phyloP scores from a whole-genome alignment of 2,888 invertebrate species.

The Parnassius smintheus region DNA sequence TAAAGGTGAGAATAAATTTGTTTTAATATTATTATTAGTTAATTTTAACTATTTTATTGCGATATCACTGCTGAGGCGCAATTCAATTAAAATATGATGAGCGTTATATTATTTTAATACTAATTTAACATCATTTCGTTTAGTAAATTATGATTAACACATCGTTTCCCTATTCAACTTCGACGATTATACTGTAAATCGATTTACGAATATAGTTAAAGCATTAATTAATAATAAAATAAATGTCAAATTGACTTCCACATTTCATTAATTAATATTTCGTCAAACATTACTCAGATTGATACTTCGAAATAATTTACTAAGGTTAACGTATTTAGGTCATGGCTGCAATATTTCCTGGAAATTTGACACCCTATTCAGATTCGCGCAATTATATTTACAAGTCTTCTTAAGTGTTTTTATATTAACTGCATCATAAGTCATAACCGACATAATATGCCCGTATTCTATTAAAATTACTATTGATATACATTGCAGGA shows the following conservation, averaged over 20 bases:
- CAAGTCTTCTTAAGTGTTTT: conserved; percentile 12
- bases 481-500: conserved; percentile 12
- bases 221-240: conserved; percentile 11
- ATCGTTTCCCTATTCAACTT: conserved; percentile 18
- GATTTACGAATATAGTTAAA: conserved; percentile 15
- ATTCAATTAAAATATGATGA: conserved; percentile 18
- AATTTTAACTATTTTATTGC: conserved; percentile 17
- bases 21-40: conserved; percentile 1
- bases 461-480: conserved; percentile 18
- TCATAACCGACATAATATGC: conserved; percentile 1
- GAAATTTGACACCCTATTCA: conserved; percentile 16
- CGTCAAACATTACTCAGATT: conserved; percentile 2
- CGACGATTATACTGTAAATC: conserved; percentile 20
- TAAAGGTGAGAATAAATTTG: conserved; percentile 16
- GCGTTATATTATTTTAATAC: conserved; percentile 6
- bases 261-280: conserved; percentile 12
- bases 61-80: conserved; percentile 25
- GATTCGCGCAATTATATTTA: conserved; percentile 1
- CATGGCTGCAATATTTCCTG: conserved; percentile 15
- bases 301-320: not conserved
- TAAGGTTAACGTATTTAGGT: conserved; percentile 13
- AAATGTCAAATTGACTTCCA: conserved; percentile 15
- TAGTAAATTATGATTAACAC: conserved; percentile 9
- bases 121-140: conserved; percentile 16
- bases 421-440: not conserved